Conservation (phyloP, 2,888 invertebrate genomes). For the Malachius bipustulatus region DNA sequence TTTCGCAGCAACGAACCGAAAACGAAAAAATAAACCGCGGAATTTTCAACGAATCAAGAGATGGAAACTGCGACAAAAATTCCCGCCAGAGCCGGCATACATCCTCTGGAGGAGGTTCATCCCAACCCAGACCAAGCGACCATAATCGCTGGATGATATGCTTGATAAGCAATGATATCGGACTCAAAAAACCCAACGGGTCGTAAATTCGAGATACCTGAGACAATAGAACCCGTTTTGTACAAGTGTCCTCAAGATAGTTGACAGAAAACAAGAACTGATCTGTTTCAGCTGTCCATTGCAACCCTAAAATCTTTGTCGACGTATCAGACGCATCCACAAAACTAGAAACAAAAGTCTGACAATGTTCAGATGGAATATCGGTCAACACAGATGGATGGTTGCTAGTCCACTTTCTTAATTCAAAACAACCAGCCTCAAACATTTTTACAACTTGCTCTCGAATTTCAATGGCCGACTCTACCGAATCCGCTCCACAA, state of each 20-base stretch:
- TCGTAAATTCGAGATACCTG: constrained; percentile 11
- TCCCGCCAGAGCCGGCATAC: not conserved
- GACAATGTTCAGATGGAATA: constrained; percentile 10
- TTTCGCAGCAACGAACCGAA: not conserved
- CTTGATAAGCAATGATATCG: not conserved
- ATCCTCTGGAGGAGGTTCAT: constrained; percentile 3
- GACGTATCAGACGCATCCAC: constrained; percentile 10
- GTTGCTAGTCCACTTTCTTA: constrained; percentile 13
- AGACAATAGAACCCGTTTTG: constrained; percentile 10
- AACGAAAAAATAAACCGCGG: not conserved
- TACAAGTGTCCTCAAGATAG: constrained; percentile 7
- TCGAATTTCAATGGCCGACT: constrained; percentile 6
- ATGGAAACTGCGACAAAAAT: not conserved
- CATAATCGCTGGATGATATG: not conserved
- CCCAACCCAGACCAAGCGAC: not conserved
- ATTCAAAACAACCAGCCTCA: constrained; percentile 10
- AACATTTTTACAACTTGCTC: constrained; percentile 7
- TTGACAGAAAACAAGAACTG: constrained; percentile 7
- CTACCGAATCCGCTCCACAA: not conserved
- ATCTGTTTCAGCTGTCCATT: constrained; percentile 11
- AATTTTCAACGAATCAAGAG: not conserved
- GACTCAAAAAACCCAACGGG: constrained; percentile 3
- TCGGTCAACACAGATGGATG: not conserved
- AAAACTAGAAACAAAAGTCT: too few relatives aligned
- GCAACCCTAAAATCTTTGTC: constrained; percentile 12